Evolutionary conservation across 2,888 invertebrate species (phyloP).

Genomic region (Helleia helle): DNA sequence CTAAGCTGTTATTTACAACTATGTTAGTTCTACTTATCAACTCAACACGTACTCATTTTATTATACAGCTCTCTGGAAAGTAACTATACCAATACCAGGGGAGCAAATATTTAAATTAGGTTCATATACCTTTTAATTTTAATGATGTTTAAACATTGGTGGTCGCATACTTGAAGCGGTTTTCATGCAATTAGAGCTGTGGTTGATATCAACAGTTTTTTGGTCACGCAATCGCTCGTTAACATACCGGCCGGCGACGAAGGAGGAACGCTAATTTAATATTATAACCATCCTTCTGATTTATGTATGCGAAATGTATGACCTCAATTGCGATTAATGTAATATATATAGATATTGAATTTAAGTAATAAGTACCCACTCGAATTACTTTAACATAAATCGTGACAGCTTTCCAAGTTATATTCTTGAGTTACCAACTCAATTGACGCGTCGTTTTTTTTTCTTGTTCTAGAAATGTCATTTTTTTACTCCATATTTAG

Average conservation of each 20-base stretch:
- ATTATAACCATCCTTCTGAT: conserved; percentile 49
- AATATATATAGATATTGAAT: conserved; percentile 29
- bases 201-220: conserved; percentile 36
- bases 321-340: conserved; percentile 45
- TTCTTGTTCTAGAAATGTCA: too few species aligned
- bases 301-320: conserved; percentile 42
- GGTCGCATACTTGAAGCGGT: conserved; percentile 24
- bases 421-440: too few species aligned
- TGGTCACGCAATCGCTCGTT: conserved; percentile 47
- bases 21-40: too few species aligned
- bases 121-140: conserved; percentile 6
- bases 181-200: conserved; percentile 50
- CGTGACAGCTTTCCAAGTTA: conserved; percentile 18
- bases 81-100: too few species aligned
- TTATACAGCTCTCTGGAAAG: too few species aligned
- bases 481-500: too few species aligned
- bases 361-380: too few species aligned
- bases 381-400: conserved; percentile 19
- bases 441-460: too few species aligned
- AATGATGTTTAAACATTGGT: conserved; percentile 16
- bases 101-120: too few species aligned
- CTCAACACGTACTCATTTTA: too few species aligned
- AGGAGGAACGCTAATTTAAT: too few species aligned
- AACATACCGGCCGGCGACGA: conserved; percentile 49
- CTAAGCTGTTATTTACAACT: too few species aligned